Conservation (phyloP, 2,113 vertebrate genomes). For the Peromyscus polionotus region DNA sequence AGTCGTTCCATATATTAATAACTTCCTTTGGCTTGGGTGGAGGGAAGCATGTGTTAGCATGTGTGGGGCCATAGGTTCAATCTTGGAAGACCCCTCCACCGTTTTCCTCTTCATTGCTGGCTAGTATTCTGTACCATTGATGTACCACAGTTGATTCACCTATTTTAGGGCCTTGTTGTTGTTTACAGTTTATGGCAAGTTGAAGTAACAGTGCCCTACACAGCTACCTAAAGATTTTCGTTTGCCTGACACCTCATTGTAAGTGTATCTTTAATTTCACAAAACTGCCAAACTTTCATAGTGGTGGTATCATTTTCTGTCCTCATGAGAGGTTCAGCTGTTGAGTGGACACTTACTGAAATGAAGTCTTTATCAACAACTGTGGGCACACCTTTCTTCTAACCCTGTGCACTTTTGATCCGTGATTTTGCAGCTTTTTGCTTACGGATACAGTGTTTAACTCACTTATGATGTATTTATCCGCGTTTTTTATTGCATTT, state of each 20-base stretch:
- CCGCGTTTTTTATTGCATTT: constrained; percentile 9
- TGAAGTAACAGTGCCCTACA: neutral
- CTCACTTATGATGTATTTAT: neutral
- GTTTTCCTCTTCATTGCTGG: neutral
- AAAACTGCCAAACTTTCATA: neutral
- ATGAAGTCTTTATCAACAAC: neutral
- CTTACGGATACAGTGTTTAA: neutral
- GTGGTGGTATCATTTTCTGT: neutral
- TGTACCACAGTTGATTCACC: neutral
- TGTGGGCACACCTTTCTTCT: neutral
- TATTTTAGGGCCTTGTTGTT: neutral
- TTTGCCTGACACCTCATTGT: neutral
- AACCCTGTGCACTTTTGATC: neutral
- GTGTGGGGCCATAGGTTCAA: neutral
- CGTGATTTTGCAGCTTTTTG: neutral
- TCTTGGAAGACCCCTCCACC: neutral
- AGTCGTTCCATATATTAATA: neutral
- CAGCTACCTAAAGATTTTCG: neutral
- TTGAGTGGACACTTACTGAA: neutral
- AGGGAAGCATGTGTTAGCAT: neutral
- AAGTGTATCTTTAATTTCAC: neutral
- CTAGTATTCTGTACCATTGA: neutral
- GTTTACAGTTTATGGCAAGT: neutral
- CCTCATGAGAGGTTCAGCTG: neutral
- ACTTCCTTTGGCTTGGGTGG: neutral